Evolutionary conservation across 2,113 vertebrate genomes (phyloP).

Genomic region (Naja naja): DNA sequence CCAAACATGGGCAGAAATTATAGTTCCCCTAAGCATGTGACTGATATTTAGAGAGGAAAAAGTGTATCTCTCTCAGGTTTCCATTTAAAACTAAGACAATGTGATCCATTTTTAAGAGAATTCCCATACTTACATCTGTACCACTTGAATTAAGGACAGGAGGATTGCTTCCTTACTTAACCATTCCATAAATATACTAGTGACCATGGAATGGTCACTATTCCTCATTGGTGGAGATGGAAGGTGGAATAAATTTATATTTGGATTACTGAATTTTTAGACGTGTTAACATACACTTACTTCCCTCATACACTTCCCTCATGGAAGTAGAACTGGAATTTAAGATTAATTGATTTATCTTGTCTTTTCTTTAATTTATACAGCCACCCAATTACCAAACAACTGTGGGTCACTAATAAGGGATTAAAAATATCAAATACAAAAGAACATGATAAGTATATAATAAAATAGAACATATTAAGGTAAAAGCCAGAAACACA

Average conservation of each 20-base stretch:
- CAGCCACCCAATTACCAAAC: background rate
- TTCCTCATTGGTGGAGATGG: background rate
- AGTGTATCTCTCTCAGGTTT: slow-evolving; percentile 5
- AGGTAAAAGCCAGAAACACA: background rate
- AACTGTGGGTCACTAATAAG: background rate
- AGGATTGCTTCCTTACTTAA: background rate
- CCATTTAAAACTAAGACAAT: background rate
- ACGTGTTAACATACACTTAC: background rate
- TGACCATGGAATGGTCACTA: background rate
- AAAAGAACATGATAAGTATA: background rate
- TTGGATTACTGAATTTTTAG: background rate
- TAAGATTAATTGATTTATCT: background rate
- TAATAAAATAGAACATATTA: background rate
- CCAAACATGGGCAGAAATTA: slow-evolving; percentile 36
- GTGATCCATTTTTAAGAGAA: background rate
- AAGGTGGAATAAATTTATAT: background rate
- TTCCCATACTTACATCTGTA: background rate
- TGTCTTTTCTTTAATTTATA: background rate
- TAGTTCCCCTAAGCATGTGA: slow-evolving; percentile 28
- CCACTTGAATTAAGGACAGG: background rate
- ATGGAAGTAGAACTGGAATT: background rate
- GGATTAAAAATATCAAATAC: background rate
- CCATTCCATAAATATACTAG: background rate
- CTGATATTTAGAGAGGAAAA: slow-evolving; percentile 24
- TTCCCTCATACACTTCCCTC: background rate